Conservation (phyloP, 2,888 invertebrate species). For the Boloria euphrosyne region DNA sequence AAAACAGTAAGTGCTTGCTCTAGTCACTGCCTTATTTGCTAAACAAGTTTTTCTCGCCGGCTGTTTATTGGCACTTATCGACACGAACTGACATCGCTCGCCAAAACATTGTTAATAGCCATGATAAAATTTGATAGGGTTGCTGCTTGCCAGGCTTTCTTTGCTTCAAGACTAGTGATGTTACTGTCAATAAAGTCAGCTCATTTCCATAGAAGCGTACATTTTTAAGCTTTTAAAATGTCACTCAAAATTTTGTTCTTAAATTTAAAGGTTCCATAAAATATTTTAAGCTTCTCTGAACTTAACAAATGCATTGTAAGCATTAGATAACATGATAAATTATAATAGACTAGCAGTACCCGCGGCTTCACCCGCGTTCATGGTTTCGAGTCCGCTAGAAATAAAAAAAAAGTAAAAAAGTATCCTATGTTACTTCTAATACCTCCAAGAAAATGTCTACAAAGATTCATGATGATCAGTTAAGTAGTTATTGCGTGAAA, state of each 20-base stretch:
- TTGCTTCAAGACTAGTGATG: slow-evolving; percentile 43
- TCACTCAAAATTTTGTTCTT: background rate
- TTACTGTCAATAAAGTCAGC: slow-evolving; percentile 54
- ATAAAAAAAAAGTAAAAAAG: too few relatives aligned
- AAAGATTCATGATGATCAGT: too few relatives aligned
- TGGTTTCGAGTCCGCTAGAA: too few relatives aligned
- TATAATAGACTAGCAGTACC: too few relatives aligned
- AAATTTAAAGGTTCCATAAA: background rate
- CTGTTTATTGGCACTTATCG: slow-evolving; percentile 51
- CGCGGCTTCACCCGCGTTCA: too few relatives aligned
- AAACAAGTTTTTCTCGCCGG: slow-evolving; percentile 34
- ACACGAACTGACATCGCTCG: slow-evolving; percentile 56
- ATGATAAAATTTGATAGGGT: slow-evolving; percentile 74
- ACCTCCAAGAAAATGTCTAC: too few relatives aligned
- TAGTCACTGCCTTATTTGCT: slow-evolving; percentile 22
- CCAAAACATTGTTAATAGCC: slow-evolving; percentile 72
- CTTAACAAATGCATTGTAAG: too few relatives aligned
- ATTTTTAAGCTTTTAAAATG: slow-evolving; percentile 13
- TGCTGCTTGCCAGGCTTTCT: slow-evolving; percentile 51
- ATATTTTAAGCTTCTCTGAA: too few relatives aligned
- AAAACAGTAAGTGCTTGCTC: slow-evolving; percentile 10
- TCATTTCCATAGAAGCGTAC: slow-evolving; percentile 13
- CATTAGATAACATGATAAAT: too few relatives aligned
- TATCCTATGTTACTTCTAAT: too few relatives aligned
- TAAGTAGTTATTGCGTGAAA: too few relatives aligned